A percentile compares a stretch with the other conserved stretches of the same genome.
phyloP scores from a whole-genome alignment of 2,888 invertebrate genomes.

The Cephus rjabovi region DNA sequence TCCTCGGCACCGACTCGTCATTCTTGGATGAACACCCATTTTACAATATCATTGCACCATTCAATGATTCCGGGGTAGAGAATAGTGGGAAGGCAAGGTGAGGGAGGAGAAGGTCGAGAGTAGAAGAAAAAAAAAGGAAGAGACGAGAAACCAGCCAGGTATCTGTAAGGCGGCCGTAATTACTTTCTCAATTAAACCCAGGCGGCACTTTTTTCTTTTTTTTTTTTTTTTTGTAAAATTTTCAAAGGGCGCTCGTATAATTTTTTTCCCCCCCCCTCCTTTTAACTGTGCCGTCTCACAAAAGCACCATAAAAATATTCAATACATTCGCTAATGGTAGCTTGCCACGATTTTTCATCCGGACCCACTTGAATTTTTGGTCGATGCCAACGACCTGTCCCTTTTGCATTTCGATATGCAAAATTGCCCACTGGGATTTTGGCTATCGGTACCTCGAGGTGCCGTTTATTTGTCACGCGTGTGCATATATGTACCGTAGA shows the following conservation, averaged over 20 bases:
- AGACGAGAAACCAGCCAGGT: neutral
- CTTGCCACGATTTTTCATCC: neutral
- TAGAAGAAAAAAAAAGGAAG: neutral
- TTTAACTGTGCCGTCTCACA: neutral
- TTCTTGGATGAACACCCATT: constrained; percentile 8
- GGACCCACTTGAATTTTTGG: neutral
- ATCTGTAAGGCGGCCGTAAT: neutral
- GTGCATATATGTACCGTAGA: no score
- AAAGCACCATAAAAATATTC: neutral
- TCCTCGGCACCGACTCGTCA: constrained; percentile 8
- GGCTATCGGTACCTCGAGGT: neutral
- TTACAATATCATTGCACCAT: constrained; percentile 10
- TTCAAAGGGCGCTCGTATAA: neutral
- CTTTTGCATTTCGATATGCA: neutral
- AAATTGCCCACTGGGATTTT: neutral
- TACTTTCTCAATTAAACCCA: constrained; percentile 4
- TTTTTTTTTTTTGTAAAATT: neutral
- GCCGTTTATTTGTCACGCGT: neutral
- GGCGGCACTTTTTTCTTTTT: neutral
- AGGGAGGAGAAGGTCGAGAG: neutral
- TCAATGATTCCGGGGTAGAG: neutral
- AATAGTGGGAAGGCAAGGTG: neutral
- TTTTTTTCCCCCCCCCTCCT: neutral
- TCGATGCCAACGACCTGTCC: neutral
- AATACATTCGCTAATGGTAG: neutral